Evolutionary conservation across 2,113 vertebrate species (phyloP).

Genomic region (Phyllostomus hastatus): DNA sequence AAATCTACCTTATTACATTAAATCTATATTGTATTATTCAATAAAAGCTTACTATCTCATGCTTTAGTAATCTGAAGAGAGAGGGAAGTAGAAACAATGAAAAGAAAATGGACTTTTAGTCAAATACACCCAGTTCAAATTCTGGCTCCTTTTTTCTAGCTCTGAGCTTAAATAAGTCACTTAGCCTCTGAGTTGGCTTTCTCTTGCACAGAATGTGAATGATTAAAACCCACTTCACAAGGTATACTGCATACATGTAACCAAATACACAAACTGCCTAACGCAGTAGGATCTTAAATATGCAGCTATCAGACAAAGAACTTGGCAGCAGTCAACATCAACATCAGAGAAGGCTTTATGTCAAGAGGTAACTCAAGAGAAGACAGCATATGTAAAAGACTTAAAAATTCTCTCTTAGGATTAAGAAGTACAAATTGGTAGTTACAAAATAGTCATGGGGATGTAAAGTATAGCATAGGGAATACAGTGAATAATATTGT

Average conservation of each 20-base stretch:
- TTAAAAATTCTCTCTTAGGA: background rate
- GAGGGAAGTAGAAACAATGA: background rate
- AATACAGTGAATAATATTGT: background rate
- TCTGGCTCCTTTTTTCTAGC: background rate
- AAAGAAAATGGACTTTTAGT: background rate
- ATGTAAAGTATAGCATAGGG: background rate
- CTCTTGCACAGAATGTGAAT: background rate
- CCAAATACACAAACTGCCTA: background rate
- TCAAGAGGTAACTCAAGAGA: background rate
- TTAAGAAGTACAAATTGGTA: background rate
- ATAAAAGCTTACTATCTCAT: background rate
- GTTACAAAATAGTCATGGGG: background rate
- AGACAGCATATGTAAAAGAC: background rate
- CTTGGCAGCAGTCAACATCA: background rate
- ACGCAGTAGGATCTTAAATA: background rate
- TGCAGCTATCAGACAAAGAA: background rate
- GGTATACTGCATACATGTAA: background rate
- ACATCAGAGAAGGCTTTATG: background rate
- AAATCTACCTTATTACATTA: conserved; percentile 14
- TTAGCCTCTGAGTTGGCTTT: background rate
- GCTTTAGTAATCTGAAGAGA: conserved; percentile 1
- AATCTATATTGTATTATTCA: background rate
- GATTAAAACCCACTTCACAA: background rate
- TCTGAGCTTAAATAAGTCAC: conserved; percentile 11
- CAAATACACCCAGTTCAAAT: conserved; percentile 5